Evolutionary conservation across 1,140 invertebrate genomes (phyloP).

Genomic region (Spodoptera frugiperda): DNA sequence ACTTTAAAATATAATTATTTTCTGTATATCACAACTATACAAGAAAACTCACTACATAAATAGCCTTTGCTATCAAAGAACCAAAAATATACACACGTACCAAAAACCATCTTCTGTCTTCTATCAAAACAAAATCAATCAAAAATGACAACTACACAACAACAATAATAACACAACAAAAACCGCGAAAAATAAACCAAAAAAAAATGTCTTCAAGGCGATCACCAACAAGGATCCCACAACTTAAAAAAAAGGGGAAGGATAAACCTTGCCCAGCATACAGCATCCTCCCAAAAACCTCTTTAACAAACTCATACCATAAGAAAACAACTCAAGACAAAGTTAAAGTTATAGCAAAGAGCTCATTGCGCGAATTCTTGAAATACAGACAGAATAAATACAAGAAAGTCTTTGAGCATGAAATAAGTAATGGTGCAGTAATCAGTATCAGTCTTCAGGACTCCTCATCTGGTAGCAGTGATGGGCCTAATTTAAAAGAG

Average conservation of each 20-base stretch:
- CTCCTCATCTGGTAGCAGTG: constrained; percentile 32
- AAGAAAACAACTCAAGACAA: neutral
- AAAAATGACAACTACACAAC: neutral
- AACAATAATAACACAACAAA: neutral
- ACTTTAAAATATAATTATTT: too few species aligned
- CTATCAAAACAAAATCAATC: neutral
- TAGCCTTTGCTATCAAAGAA: too few species aligned
- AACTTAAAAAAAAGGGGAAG: neutral
- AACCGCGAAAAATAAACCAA: neutral
- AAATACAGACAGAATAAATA: too few species aligned
- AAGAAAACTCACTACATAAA: too few species aligned
- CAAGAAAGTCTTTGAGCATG: too few species aligned
- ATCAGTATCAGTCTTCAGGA: neutral
- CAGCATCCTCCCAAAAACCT: neutral
- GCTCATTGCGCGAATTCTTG: too few species aligned
- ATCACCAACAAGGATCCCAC: neutral
- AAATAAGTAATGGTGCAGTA: too few species aligned
- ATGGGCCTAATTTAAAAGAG: too few species aligned
- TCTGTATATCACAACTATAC: too few species aligned
- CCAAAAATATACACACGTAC: too few species aligned
- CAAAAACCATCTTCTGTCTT: too few species aligned
- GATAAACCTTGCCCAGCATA: neutral
- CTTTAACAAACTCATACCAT: too few species aligned
- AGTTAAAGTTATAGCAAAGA: neutral
- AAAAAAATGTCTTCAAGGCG: neutral